phyloP scores from a whole-genome alignment of 92 coral and sea anemone genomes.

The Parazoanthus darwini region DNA sequence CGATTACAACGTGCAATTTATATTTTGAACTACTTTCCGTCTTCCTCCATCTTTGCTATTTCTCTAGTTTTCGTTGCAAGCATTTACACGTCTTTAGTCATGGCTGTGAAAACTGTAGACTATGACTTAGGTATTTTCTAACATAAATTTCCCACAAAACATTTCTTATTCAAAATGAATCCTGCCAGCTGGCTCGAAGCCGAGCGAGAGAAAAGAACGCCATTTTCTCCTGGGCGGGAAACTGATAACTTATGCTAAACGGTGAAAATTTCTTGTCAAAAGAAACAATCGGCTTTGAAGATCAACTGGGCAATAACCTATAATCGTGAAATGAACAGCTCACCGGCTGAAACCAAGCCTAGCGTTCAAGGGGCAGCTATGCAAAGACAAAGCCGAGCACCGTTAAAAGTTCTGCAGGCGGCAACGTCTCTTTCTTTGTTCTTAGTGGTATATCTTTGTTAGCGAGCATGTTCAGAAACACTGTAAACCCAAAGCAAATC shows the following conservation, averaged over 20 bases:
- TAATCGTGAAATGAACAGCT: neutral
- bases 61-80: neutral
- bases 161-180: neutral
- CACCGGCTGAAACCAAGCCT: neutral
- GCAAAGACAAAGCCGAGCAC: neutral
- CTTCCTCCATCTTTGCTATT: neutral
- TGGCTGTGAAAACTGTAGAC: neutral
- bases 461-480: neutral
- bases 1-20: neutral
- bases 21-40: neutral
- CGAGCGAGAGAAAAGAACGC: neutral
- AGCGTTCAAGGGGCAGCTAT: neutral
- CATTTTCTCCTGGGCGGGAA: slow-evolving; percentile 16
- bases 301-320: neutral
- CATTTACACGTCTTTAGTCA: neutral
- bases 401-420: too few species aligned
- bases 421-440: too few species aligned
- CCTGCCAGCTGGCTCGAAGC: neutral
- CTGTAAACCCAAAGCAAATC: neutral
- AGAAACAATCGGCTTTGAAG: neutral
- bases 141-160: neutral
- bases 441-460: neutral
- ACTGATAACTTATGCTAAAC: neutral
- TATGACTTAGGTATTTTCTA: too few species aligned
- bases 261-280: neutral